Base-by-base conservation (phyloP, 2,888 invertebrate species). In the Platypus cylindrus region DNA sequence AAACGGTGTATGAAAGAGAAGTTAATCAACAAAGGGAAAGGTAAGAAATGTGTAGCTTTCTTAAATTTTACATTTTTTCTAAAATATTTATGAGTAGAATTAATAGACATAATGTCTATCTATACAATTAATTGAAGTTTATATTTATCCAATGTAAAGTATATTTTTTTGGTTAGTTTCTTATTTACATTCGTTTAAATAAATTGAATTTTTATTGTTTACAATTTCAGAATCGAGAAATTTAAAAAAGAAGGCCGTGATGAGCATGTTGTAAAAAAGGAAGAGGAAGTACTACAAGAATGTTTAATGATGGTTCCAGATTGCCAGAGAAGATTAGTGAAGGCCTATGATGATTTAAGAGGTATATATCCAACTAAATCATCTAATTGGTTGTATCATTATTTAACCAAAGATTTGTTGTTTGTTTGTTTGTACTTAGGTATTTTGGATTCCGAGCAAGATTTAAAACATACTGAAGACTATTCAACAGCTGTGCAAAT, bases 231-330 rank as follows among this genome's bases (percentile, higher is more conserved):
- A 41, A 67, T 90, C 54, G 78, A 83, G 48, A 84, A 77, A 55
- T 70, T 78, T 41, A 85, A 78, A 63, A 70, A 69, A 49, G 77
- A 83, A 56, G 81, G 78, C 0, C 75, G 77, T 47, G 86, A 87
- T 65, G 81, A 78, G 47, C 78, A 84, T 56, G 73, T 79, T 26
- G 69, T 87, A 37, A 70, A 73, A 32, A 87, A 87, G 53, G 85
- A 91, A 60, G 81, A 84, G 54, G 90, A 90, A 63, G 89, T 91
- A 1, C 65, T 91, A 24, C 81, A 84, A 39, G 93, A 94, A 59
- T 78, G 79, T 9, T 64, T 83, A 50, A 85, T 87, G 82, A 91
- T 94, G 89, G 72, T 93, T 38, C 91, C 91, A 2, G 90, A 93
- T 55, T 83, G 87, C 51, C 78, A 83, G 52, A 71, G 85, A 49